Evolutionary conservation across 1,140 invertebrate species (phyloP).

Genomic region (Helicoverpa armigera): DNA sequence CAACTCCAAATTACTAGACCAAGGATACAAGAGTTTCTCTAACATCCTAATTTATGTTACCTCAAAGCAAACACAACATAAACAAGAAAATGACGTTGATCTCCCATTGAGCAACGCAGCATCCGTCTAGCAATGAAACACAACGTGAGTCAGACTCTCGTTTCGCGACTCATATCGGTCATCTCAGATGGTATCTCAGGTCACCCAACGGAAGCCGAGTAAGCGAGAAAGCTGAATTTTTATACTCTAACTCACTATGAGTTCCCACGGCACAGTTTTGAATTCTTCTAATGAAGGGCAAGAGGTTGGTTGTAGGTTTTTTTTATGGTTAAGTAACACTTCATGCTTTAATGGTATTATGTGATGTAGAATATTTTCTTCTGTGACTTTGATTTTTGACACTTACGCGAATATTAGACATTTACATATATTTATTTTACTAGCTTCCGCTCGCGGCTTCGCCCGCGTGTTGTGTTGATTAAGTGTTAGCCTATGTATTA

Average conservation of each 20-base stretch:
- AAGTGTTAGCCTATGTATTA: no score
- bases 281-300: constrained; percentile 12
- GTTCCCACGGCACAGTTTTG: constrained; percentile 73
- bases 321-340: neutral
- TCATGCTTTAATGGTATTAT: neutral
- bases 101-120: constrained; percentile 52
- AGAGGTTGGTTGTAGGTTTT: neutral
- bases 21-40: no score
- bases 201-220: constrained; percentile 73
- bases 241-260: constrained; percentile 71
- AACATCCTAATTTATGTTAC: no score
- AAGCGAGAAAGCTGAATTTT: constrained; percentile 81
- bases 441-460: no score
- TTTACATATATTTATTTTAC: no score
- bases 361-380: no score
- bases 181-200: constrained; percentile 73
- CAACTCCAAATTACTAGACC: no score
- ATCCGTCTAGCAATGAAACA: constrained; percentile 56
- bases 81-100: neutral
- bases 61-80: no score
- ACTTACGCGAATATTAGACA: no score
- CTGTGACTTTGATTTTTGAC: no score
- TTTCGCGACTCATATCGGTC: constrained; percentile 70
- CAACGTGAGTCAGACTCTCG: constrained; percentile 73
- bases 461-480: no score